phyloP scores from a whole-genome alignment of 1,140 invertebrate genomes.

The Plodia interpunctella region DNA sequence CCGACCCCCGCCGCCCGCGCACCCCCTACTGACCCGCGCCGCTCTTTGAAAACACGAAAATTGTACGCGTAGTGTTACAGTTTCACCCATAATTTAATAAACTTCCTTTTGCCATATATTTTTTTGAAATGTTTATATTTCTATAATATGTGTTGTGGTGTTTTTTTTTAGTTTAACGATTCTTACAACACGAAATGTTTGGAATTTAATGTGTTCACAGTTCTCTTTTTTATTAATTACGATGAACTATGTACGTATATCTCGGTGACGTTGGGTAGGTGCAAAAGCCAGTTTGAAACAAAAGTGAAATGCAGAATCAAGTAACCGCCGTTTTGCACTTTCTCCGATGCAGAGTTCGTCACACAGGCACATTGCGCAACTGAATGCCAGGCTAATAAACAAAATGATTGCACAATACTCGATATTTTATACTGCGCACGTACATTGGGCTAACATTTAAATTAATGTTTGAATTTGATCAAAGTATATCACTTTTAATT shows the following conservation, averaged over 20 bases:
- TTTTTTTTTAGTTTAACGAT: too few relatives aligned
- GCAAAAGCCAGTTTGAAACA: slow-evolving; percentile 2
- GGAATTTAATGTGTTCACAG: too few relatives aligned
- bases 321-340: not conserved
- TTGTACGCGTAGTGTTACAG: not conserved
- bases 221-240: too few relatives aligned
- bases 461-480: too few relatives aligned
- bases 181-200: too few relatives aligned
- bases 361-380: slow-evolving; percentile 1
- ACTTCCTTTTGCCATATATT: too few relatives aligned
- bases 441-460: too few relatives aligned
- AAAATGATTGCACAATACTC: not conserved
- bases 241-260: too few relatives aligned
- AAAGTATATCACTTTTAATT: too few relatives aligned
- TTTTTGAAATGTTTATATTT: too few relatives aligned
- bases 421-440: not conserved
- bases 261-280: too few relatives aligned
- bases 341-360: not conserved
- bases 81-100: slow-evolving; percentile 3
- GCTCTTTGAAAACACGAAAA: not conserved
- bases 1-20: not conserved
- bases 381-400: not conserved
- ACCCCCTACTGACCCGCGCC: not conserved
- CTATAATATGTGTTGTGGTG: too few relatives aligned
- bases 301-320: slow-evolving; percentile 3